phyloP scores from a whole-genome alignment of 2,888 invertebrate genomes.

The Adelphocoris suturalis region DNA sequence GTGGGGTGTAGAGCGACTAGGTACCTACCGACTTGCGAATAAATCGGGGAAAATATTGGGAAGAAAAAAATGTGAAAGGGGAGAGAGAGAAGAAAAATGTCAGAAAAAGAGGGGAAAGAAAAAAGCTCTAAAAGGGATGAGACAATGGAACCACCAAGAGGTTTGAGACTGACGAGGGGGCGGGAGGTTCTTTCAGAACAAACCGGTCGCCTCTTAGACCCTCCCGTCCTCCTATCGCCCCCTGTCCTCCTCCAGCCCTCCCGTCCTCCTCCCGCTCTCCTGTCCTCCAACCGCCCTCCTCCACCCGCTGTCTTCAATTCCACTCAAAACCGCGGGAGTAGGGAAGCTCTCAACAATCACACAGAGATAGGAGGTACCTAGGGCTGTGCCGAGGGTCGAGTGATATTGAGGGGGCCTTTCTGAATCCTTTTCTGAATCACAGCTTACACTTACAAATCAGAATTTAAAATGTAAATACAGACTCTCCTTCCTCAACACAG shows the following conservation, averaged over 20 bases:
- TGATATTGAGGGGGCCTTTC: not conserved
- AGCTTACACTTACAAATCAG: not conserved
- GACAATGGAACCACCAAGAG: conserved; percentile 65
- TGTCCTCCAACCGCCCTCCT: not conserved
- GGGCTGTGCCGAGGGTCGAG: too few relatives aligned
- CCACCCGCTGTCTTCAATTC: not conserved
- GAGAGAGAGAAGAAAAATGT: not conserved
- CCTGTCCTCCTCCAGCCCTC: too few relatives aligned
- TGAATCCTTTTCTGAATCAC: not conserved
- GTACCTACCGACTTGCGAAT: not conserved
- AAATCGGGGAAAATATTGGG: not conserved
- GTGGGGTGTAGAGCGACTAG: too few relatives aligned
- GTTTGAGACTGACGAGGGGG: conserved; percentile 29
- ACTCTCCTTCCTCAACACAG: too few relatives aligned
- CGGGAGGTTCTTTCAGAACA: not conserved
- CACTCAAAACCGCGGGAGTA: conserved; percentile 18
- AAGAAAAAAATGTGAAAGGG: not conserved
- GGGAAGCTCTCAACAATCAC: conserved; percentile 39
- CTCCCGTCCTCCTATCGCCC: too few relatives aligned
- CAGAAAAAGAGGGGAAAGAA: too few relatives aligned
- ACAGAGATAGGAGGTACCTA: not conserved
- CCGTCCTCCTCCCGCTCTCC: not conserved
- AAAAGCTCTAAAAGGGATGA: conserved; percentile 52
- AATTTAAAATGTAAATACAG: too few relatives aligned
- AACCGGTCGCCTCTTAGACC: not conserved